Evolutionary conservation across 2,888 invertebrate genomes (phyloP), one percentile per base, ranked within the genome.

Genomic region (Achlya flavicornis): DNA sequence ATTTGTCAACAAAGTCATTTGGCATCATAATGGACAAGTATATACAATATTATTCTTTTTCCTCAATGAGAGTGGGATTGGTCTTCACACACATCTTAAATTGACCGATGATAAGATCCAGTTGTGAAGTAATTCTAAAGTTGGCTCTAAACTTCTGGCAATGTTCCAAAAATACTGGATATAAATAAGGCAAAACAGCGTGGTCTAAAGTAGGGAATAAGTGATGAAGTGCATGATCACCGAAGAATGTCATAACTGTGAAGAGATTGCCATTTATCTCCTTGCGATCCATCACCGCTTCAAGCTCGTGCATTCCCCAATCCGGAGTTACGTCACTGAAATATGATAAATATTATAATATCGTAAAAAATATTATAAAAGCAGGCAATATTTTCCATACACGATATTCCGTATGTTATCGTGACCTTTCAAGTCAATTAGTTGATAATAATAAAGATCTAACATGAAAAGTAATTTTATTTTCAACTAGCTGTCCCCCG

Each of bases 131-230:
- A 72, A 90, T 66, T 69, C 89, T 88, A 69, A 93, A 94, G 32
- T 94, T 89, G 1, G 95, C 87, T 41, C 92, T 93, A 76, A 96
- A 96, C 76, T 96, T 95, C 53, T 94, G 79, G 74, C 95, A 95
- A 7, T 95, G 95, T 68, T 95, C 87, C 16, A 95, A 73, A 64
- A 96, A 95, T 1, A 95, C 90, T 0, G 96, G 95, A 76, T 96
- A 95, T 16, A 97, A 88, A 64, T 95, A 91, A 7, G 94, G 94
- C 35, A 97, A 85, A 33, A 96, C 89, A 0, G 95, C 95, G 77
- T 97, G 97, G 82, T 97, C 97, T 6, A 97, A 77, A 0, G 97
- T 96, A 0, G 97, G 97, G 75, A 97, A 96, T 32, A 97, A 88
- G 86, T 97, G 97, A 82, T 98, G 97, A 7, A 97, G 89, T 0